Conservation (phyloP, 2,797 vertebrate species). For the Amblyraja radiata region DNA sequence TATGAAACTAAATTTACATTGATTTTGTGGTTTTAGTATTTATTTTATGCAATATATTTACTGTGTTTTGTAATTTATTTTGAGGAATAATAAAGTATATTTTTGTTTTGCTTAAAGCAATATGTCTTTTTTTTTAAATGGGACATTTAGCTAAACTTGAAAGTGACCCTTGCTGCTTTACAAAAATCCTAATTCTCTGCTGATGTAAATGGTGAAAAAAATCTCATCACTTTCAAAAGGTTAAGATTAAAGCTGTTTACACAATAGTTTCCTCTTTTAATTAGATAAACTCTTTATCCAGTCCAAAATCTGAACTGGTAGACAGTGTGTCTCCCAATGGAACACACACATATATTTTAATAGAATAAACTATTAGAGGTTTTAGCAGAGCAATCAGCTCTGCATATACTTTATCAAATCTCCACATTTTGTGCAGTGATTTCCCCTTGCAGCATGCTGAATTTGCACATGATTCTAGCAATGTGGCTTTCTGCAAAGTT, state of each 20-base stretch:
- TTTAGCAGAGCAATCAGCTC: neutral
- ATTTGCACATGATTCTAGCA: neutral
- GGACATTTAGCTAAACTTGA: no score
- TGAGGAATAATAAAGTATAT: constrained; percentile 11
- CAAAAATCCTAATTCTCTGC: neutral
- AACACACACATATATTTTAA: neutral
- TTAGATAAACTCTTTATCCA: neutral
- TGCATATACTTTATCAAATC: neutral
- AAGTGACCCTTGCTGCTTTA: no score
- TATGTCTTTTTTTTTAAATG: neutral
- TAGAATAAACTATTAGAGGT: neutral
- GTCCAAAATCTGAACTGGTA: neutral
- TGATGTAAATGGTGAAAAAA: neutral
- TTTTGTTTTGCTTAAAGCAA: neutral
- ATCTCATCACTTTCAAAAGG: neutral
- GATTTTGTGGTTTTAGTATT: constrained; percentile 5
- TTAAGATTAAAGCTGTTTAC: neutral
- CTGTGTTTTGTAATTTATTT: neutral
- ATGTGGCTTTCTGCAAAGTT: neutral
- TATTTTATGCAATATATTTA: constrained; percentile 1
- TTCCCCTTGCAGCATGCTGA: neutral
- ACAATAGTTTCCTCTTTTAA: neutral
- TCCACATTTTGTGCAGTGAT: neutral
- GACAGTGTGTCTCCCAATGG: neutral
- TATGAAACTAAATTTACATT: neutral